These are phyloP conservation scores for Pharmacophagus antenor DNA, from an alignment of 2,888 invertebrate species.

Conservation along the genomic window DNA sequence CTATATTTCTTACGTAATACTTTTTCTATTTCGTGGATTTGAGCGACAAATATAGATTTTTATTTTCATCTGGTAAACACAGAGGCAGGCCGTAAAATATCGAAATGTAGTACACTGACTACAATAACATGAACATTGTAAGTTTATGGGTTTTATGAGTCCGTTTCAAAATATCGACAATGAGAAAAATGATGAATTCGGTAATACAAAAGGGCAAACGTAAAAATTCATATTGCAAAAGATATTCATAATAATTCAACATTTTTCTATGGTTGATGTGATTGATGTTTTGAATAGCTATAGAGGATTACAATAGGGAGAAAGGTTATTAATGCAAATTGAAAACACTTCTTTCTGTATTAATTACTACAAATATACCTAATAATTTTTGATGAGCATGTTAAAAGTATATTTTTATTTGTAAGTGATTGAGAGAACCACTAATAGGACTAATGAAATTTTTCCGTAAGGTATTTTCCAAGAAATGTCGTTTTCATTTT, in stretches of 20 bases:
- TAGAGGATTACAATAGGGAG: background rate
- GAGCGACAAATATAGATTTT: slow-evolving; percentile 28
- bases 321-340: background rate
- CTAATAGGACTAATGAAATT: no score
- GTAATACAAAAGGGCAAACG: slow-evolving; percentile 8
- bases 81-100: slow-evolving; percentile 23
- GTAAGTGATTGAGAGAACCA: no score
- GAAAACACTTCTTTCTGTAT: background rate
- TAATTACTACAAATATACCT: background rate
- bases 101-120: slow-evolving; percentile 21
- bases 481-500: no score
- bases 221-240: background rate
- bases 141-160: slow-evolving; percentile 28
- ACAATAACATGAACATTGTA: slow-evolving; percentile 16
- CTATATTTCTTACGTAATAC: background rate
- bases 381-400: no score
- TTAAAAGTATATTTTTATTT: no score
- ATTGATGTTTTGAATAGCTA: background rate
- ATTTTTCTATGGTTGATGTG: background rate
- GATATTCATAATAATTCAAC: background rate
- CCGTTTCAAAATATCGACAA: slow-evolving; percentile 22
- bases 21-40: slow-evolving; percentile 11
- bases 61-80: slow-evolving; percentile 27
- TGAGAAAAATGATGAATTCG: slow-evolving; percentile 10
- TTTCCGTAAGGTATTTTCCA: no score